Evolutionary conservation across 2,888 invertebrate species (phyloP).

Genomic region (Philereme vetulata): DNA sequence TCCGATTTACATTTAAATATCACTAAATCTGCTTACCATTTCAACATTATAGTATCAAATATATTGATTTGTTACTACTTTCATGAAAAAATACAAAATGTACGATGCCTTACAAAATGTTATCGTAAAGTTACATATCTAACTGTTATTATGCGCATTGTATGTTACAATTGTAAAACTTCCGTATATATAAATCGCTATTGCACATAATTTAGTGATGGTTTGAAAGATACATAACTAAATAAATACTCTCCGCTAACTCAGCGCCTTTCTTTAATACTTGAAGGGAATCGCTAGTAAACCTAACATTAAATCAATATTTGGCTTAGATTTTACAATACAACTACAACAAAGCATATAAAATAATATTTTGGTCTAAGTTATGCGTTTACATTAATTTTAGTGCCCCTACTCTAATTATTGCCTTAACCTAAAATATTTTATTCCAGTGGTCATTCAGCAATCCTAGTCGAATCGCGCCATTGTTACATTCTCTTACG

Average conservation of each 20-base stretch:
- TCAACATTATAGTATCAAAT: constrained; percentile 70
- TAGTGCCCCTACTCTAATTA: constrained; percentile 80
- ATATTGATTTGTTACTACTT: constrained; percentile 76
- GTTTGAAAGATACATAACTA: constrained; percentile 51
- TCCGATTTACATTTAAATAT: constrained; percentile 70
- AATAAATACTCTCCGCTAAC: constrained; percentile 76
- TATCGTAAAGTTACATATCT: constrained; percentile 78
- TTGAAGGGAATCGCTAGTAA: constrained; percentile 74
- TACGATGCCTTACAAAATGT: constrained; percentile 69
- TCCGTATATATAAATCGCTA: constrained; percentile 45
- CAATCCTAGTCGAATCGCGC: constrained; percentile 50
- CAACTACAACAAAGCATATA: constrained; percentile 80
- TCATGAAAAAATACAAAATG: constrained; percentile 82
- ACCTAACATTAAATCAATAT: constrained; percentile 81
- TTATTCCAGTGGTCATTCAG: constrained; percentile 68
- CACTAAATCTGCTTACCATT: constrained; percentile 68
- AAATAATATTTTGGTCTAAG: constrained; percentile 83
- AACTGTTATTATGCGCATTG: constrained; percentile 71
- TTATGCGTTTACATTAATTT: constrained; percentile 78
- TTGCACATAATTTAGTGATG: constrained; percentile 39
- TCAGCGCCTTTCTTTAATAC: constrained; percentile 73
- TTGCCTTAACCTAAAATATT: constrained; percentile 75
- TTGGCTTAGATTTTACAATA: constrained; percentile 83
- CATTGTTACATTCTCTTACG: constrained; percentile 37
- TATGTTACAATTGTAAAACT: constrained; percentile 50